Evolutionary conservation across 1,140 invertebrate species (phyloP), one percentile per base, ranked within the genome.

Genomic region (Globodera ellingtonae): DNA sequence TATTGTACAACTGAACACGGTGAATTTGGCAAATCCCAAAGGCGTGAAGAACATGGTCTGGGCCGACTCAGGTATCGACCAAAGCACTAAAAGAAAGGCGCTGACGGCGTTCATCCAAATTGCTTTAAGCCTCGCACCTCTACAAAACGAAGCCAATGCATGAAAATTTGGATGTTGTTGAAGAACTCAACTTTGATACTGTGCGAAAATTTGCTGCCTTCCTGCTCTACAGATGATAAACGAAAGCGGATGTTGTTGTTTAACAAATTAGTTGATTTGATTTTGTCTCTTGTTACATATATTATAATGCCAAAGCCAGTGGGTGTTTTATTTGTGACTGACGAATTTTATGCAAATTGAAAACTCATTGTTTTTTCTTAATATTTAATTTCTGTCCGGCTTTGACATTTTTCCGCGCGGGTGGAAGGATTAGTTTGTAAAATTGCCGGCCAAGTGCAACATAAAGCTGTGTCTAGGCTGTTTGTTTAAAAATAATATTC

Each of bases 31-130:
- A 7, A 81, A 84, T 47, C 35, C 21, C 35, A 59, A 78, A 13
- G 76, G 66, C 4, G 73, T 84, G 21, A 88, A 89, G 73, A 88
- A 89, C 76, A 67, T 88, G 76, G 86, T 83, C 10, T 89, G 87
- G 87, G 48, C 85, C 7, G 80, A 89, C 47, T 84, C 84, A 83
- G 85, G 87, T 85, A 52, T 52, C 35, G 35, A 35, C 35, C 35
- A 35, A 35, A 35, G 35, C 35, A 35, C 35, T 35, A 47, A 48
- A 3, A 18, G 6, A 6, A 21, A 6, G 15, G 47, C n/a, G 0
- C 6, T 15, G n/a, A 44, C 4, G n/a, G 10, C n/a, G 7, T 10
- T 72, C 24, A 18, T 82, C 4, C 8, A n/a, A 46, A 44, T 47
- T 67, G 24, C 56, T 71, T 86, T 81, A 46, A 87, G 85, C 78